Conservation (phyloP, 1,140 invertebrate genomes). For the Diploscapter pachys region DNA sequence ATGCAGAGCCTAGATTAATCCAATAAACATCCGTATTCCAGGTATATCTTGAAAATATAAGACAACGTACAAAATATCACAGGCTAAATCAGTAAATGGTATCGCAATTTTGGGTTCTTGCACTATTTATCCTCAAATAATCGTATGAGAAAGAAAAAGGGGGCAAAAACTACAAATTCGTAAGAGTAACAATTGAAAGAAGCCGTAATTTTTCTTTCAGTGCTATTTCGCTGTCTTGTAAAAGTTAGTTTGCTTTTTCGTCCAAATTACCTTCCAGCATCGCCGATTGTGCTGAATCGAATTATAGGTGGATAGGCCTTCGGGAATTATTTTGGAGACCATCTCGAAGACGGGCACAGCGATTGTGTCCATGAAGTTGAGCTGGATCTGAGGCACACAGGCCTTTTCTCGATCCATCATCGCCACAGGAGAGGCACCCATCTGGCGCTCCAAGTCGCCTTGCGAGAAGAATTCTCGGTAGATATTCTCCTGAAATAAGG, state of each 20-base stretch:
- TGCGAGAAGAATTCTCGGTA: conserved; percentile 83
- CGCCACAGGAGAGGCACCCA: conserved; percentile 71
- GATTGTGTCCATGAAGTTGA: conserved; percentile 72
- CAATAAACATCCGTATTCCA: no score
- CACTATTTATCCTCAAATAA: not conserved
- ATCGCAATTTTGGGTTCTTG: no score
- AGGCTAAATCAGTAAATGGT: no score
- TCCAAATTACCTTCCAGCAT: conserved; percentile 20
- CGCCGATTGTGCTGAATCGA: conserved; percentile 27
- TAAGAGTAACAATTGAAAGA: conserved; percentile 3
- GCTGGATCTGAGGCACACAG: conserved; percentile 77
- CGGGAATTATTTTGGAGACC: conserved; percentile 9
- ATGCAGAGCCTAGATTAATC: no score
- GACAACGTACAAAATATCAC: no score
- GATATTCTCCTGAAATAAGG: conserved; percentile 68
- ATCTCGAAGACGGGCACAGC: conserved; percentile 66
- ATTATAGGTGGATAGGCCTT: conserved; percentile 28
- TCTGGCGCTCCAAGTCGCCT: conserved; percentile 79
- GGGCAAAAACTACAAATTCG: conserved; percentile 10
- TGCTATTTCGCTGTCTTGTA: not conserved
- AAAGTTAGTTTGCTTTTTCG: conserved; percentile 53
- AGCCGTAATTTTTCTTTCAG: not conserved
- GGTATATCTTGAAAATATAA: no score
- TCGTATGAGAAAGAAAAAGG: conserved; percentile 10
- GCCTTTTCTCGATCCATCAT: conserved; percentile 81